Evolutionary conservation across 2,797 vertebrate species (phyloP).

Genomic region (Propithecus perrieri): DNA sequence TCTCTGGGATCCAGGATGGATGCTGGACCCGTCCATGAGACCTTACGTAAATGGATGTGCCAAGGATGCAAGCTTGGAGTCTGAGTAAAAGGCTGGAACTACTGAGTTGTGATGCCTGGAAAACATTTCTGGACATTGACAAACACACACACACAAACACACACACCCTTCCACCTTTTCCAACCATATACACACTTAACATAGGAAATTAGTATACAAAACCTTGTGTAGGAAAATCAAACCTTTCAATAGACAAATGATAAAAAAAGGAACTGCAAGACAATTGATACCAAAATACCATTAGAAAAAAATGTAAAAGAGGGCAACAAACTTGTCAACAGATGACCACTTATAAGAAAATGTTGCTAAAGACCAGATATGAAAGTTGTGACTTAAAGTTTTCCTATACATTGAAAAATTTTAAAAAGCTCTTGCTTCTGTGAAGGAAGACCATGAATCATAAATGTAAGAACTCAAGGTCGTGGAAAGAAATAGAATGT

Average conservation of each 20-base stretch:
- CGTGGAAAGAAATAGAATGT: not conserved
- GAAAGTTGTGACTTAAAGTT: not conserved
- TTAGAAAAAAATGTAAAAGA: not conserved
- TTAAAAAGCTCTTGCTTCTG: not conserved
- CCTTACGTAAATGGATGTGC: not conserved
- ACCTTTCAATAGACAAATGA: not conserved
- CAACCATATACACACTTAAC: not conserved
- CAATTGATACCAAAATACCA: not conserved
- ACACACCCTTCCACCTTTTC: not conserved
- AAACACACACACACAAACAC: not conserved
- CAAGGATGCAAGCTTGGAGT: not conserved
- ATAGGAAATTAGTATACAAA: not conserved
- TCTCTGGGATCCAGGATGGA: not conserved
- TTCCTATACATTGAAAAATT: constrained; percentile 14
- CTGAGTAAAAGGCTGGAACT: not conserved
- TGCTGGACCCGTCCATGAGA: not conserved
- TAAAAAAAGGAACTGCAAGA: not conserved
- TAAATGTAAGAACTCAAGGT: not conserved
- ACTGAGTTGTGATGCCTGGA: not conserved
- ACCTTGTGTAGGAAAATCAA: not conserved
- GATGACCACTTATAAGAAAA: constrained; percentile 19
- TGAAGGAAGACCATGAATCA: not conserved
- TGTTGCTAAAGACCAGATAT: not conserved
- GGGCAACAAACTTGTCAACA: constrained; percentile 3
- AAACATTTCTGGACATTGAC: not conserved